Evolutionary conservation across 1,140 invertebrate genomes (phyloP), one percentile per base, ranked within the genome.

Genomic region (Drosophila suzukii): DNA sequence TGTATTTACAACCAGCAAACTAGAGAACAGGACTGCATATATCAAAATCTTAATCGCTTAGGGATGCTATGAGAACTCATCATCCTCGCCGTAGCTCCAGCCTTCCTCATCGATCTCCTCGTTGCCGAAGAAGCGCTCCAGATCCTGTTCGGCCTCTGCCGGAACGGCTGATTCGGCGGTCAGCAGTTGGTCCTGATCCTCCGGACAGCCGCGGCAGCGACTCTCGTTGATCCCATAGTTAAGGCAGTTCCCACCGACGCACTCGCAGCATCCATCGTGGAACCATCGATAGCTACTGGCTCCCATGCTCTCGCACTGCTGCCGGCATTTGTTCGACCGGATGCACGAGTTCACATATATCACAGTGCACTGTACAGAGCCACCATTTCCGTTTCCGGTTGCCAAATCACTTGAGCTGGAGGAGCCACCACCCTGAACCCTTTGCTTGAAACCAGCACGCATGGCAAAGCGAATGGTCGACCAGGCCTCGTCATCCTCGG

Each of bases 251-350:
- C 96, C 94, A 8, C 98, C 97, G 51, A 99, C 94, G 92, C 98
- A 99, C 92, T 99, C 97, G 93, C 98, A 99, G 90, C 98, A 99
- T 5, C 97, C 98, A 91, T 98, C 96, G 92, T 98, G 97, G 93
- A 99, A 99, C 97, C 97, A 98, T 78, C 98, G 85, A 68, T 91
- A 92, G 51, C 90, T 91, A 50, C 75, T 91, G n/a, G 91, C 85
- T 0, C 91, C 91, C 91, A 92, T 92, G 51, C 85, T 91, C 30
- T 92, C 84, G 60, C 91, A 92, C 54, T 92, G 84, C 44, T 90
- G 67, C 15, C 65, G 74, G 61, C 91, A 99, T 90, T 98, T 98
- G 85, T 95, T 95, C 93, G 95, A 95, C 3, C 97, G 96, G 93
- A 96, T 96, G 92, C 98, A 99, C 75, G 97, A 95, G 30, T 96